A percentile compares a stretch with the other conserved stretches of the same genome.
Conservation (phyloP, 2,888 invertebrate species). For the Tachina lurida region DNA sequence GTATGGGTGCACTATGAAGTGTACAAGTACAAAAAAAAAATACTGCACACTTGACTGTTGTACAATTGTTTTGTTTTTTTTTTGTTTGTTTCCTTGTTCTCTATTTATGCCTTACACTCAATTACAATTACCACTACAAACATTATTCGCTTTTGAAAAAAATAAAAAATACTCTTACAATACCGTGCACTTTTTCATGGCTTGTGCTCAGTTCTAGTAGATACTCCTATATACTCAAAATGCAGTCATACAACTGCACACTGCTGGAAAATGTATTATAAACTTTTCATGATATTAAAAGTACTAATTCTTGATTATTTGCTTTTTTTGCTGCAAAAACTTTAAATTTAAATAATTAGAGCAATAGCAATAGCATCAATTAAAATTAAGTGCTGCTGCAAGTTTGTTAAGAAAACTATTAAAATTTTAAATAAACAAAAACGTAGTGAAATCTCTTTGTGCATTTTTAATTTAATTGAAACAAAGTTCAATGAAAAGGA, state of each 20-base stretch:
- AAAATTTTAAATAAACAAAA: neutral
- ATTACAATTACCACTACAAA: too few relatives aligned
- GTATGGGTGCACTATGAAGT: too few relatives aligned
- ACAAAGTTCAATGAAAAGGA: neutral
- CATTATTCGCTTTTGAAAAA: too few relatives aligned
- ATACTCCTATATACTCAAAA: neutral
- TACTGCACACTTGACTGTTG: too few relatives aligned
- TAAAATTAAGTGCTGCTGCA: neutral
- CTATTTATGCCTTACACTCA: too few relatives aligned
- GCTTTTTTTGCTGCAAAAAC: neutral
- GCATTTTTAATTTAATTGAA: neutral
- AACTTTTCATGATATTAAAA: constrained; percentile 11
- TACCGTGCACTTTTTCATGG: too few relatives aligned
- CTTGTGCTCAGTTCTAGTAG: too few relatives aligned
- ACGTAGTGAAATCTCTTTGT: neutral
- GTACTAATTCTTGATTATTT: neutral
- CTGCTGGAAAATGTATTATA: neutral
- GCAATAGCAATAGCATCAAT: constrained; percentile 15
- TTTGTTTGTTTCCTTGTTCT: too few relatives aligned
- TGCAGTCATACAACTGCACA: neutral
- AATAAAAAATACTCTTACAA: too few relatives aligned
- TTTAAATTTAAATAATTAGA: neutral
- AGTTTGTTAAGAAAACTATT: constrained; percentile 12
- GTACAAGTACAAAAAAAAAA: too few relatives aligned
- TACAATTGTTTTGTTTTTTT: too few relatives aligned